Base-by-base conservation (phyloP, 2,113 vertebrate genomes). In the Glaucomys volans region DNA sequence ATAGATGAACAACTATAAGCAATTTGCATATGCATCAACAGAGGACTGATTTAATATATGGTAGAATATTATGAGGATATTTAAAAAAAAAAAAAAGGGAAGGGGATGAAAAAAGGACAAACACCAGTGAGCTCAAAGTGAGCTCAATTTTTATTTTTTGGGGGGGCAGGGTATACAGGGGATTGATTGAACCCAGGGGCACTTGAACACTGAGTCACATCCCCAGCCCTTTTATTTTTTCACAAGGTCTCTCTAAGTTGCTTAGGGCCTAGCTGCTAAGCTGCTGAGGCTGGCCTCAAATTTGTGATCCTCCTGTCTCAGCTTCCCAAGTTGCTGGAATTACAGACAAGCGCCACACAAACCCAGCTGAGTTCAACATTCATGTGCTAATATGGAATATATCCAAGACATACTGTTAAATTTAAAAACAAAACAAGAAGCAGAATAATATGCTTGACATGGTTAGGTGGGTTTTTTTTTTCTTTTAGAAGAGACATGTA, bases 21-120 rank as follows among this genome's bases (percentile, higher is more conserved):
- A 80, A 82, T 91, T 83, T 93, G 85, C 94, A 83, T 77, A 57
- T 59, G 59, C 32, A 87, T 40, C 50, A 89, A 82, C 26, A 88
- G 16, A 94, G 28, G 50, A 69, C 20, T 76, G 28, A 77, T 72
- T 81, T 84, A 93, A 66, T 44, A 83, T 22, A 91, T 2, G 54
- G 69, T 17, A 12, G 28, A 87, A 66, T 37, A 75, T 32, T 50
- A 75, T 57, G 32, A 89, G 6, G 5, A 4, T 35, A 80, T 77
- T 42, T 52, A 14, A 52, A 9, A 59, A 59, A 59, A 44, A 87
- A 92, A 88, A 76, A 18, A 44, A 28, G 57, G 12, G 30, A 62
- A 75, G 22, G 40, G 1, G 37, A 11, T 5, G 28, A 7, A 66
- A 52, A 75, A 47, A 40, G 8, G 14, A 40, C 32, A 47, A 74